Conservation (phyloP, 1,140 invertebrate genomes). For the Cyclargus thomasi region DNA sequence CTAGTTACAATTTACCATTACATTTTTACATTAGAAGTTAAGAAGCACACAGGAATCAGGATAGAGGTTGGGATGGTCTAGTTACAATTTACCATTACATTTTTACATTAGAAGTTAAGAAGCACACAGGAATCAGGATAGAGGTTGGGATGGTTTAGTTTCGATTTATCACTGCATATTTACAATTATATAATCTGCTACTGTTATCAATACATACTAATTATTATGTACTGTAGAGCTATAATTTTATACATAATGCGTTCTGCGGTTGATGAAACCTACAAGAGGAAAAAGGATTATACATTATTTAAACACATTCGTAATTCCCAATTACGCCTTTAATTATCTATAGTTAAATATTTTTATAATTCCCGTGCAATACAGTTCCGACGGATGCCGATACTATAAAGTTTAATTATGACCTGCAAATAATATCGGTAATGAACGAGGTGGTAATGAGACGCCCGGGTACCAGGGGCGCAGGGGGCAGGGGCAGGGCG, state of each 20-base stretch:
- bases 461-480: not conserved
- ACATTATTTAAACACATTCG: not conserved
- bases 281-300: not conserved
- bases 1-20: no score
- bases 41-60: no score
- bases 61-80: no score
- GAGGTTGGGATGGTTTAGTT: no score
- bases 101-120: no score
- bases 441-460: constrained; percentile 3
- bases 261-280: no score
- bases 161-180: no score
- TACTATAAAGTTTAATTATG: constrained; percentile 1
- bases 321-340: not conserved
- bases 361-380: not conserved
- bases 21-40: no score
- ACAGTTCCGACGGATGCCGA: not conserved
- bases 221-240: not conserved
- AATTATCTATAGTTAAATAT: not conserved
- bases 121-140: no score
- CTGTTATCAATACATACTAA: not conserved
- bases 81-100: no score
- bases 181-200: no score
- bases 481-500: constrained; percentile 7
- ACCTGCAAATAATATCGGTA: constrained; percentile 8
- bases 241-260: no score